A percentile compares a stretch with the other conserved stretches of the same genome.
These are phyloP conservation scores for Dolichoris vasculosae DNA, from an alignment of 1,140 invertebrate genomes.

Conservation along the genomic window DNA sequence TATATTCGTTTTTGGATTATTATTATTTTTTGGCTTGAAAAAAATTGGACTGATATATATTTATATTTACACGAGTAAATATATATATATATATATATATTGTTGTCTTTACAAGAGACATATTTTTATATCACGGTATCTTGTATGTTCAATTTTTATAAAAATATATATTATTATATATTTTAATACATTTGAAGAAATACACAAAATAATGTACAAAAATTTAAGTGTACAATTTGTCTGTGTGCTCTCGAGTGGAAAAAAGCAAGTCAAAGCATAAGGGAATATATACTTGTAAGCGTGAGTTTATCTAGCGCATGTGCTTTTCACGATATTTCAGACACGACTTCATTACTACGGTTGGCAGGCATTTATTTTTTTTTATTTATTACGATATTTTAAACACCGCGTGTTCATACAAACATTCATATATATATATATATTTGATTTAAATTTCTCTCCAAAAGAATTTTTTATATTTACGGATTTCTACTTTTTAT, in stretches of 20 bases:
- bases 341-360: conserved; percentile 57
- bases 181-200: conserved; percentile 28
- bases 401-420: neutral
- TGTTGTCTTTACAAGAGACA: neutral
- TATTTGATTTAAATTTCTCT: too few species aligned
- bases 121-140: neutral
- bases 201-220: neutral
- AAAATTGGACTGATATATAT: neutral
- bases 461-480: too few species aligned
- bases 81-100: conserved; percentile 29
- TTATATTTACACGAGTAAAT: conserved; percentile 5
- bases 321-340: conserved; percentile 59
- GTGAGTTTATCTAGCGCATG: conserved; percentile 50
- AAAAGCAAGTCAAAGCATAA: conserved; percentile 41
- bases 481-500: too few species aligned
- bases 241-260: neutral
- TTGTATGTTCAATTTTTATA: neutral
- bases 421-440: neutral
- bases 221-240: neutral
- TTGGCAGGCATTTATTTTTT: neutral
- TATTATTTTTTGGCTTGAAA: too few species aligned
- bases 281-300: conserved; percentile 51
- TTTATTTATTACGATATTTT: neutral
- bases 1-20: too few species aligned
- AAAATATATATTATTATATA: conserved; percentile 1